Percentiles rank a stretch among this genome's conserved stretches.
These are phyloP conservation scores for Cantharis nigra DNA, from an alignment of 2,888 invertebrate genomes.

Conservation along the genomic window DNA sequence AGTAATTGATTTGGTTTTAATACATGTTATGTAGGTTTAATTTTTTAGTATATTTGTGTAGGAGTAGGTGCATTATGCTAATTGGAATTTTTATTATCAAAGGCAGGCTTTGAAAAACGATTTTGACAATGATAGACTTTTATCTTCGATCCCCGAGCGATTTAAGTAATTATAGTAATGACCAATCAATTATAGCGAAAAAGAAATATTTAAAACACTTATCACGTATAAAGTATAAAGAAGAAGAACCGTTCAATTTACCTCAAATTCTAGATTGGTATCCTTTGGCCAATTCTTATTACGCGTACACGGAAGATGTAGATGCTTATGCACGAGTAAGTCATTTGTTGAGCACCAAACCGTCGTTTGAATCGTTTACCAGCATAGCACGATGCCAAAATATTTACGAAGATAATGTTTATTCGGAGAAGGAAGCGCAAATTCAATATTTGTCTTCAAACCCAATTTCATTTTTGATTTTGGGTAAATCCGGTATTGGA, in stretches of 20 bases:
- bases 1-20: not conserved
- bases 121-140: constrained; percentile 32
- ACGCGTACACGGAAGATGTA: constrained; percentile 54
- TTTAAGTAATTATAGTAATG: constrained; percentile 35
- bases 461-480: constrained; percentile 63
- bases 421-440: constrained; percentile 61
- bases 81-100: not conserved
- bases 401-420: constrained; percentile 45
- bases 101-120: not conserved
- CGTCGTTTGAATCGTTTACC: constrained; percentile 10
- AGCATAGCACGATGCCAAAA: not conserved
- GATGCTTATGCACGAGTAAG: constrained; percentile 52
- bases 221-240: constrained; percentile 35
- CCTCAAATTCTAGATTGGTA: constrained; percentile 41
- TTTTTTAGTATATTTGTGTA: not conserved
- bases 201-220: constrained; percentile 41
- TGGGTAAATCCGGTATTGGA: constrained; percentile 64
- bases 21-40: not conserved
- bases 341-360: constrained; percentile 39
- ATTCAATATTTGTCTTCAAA: constrained; percentile 56
- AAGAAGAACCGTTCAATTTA: constrained; percentile 17
- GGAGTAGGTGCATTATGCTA: not conserved
- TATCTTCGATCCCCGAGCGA: constrained; percentile 31
- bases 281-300: constrained; percentile 54
- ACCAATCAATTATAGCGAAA: constrained; percentile 46